phyloP scores from a whole-genome alignment of 2,797 vertebrate species.

The Xyrichtys novacula region DNA sequence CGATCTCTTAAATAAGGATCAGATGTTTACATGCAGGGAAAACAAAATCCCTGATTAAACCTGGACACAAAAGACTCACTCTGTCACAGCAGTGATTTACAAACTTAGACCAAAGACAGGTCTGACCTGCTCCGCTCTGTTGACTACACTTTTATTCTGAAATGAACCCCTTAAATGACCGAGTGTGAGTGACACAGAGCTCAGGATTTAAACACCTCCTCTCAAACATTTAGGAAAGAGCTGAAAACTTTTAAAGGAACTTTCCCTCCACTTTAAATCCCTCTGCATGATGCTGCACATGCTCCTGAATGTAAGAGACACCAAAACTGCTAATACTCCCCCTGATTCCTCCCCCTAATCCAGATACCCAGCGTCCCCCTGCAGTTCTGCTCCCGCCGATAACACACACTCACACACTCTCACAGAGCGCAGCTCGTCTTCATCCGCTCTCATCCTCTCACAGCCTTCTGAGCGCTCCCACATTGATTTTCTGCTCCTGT shows the following conservation, averaged over 20 bases:
- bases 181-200: not conserved
- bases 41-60: too few species aligned
- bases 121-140: not conserved
- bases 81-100: not conserved
- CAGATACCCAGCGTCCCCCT: not conserved
- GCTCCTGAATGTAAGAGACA: not conserved
- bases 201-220: not conserved
- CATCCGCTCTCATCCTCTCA: conserved; percentile 50
- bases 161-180: not conserved
- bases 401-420: too few species aligned
- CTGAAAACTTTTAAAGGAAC: not conserved
- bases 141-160: conserved; percentile 1
- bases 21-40: too few species aligned
- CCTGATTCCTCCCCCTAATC: not conserved
- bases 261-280: not conserved
- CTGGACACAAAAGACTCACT: too few species aligned
- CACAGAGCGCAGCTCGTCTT: not conserved
- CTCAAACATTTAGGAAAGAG: not conserved
- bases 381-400: too few species aligned
- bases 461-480: conserved; percentile 38
- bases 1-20: too few species aligned
- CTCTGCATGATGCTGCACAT: not conserved
- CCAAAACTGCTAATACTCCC: not conserved
- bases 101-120: not conserved
- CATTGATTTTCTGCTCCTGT: conserved; percentile 46